Evolutionary conservation across 2,888 invertebrate genomes (phyloP).

Genomic region (Colletes collaris): DNA sequence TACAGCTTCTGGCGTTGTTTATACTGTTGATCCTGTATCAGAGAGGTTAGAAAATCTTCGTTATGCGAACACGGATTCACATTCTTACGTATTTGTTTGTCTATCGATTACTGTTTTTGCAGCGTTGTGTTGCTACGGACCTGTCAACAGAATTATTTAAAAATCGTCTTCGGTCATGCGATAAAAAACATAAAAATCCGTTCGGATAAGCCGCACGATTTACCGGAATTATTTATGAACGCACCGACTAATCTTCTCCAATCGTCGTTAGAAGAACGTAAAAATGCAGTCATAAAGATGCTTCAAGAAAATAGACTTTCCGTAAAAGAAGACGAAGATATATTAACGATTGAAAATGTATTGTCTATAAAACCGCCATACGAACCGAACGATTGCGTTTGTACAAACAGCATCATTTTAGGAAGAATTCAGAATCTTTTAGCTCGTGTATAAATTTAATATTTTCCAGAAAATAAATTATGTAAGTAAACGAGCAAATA

Average conservation of each 20-base stretch:
- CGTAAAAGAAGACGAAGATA: constrained; percentile 73
- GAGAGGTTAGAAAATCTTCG: constrained; percentile 76
- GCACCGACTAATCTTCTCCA: constrained; percentile 50
- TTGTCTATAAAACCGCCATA: constrained; percentile 80
- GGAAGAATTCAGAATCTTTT: constrained; percentile 73
- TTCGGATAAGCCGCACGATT: constrained; percentile 50
- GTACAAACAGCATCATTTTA: constrained; percentile 77
- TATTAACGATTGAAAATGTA: constrained; percentile 74
- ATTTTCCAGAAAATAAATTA: neutral
- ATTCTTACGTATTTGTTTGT: neutral
- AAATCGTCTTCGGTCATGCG: constrained; percentile 76
- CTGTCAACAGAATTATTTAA: constrained; percentile 64
- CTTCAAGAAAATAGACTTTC: constrained; percentile 77
- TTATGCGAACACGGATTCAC: neutral
- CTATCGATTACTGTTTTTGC: constrained; percentile 36
- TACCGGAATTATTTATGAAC: constrained; percentile 75
- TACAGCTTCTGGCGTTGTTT: constrained; percentile 75
- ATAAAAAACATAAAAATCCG: constrained; percentile 74
- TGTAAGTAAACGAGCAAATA: neutral
- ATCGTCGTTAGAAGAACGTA: constrained; percentile 63
- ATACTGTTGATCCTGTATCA: constrained; percentile 81
- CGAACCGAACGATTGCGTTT: constrained; percentile 73
- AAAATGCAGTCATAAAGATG: constrained; percentile 69
- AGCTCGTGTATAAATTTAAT: constrained; percentile 17
- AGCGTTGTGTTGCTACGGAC: constrained; percentile 77